Base-by-base conservation (phyloP, 2,113 vertebrate species). In the Condylura cristata region DNA sequence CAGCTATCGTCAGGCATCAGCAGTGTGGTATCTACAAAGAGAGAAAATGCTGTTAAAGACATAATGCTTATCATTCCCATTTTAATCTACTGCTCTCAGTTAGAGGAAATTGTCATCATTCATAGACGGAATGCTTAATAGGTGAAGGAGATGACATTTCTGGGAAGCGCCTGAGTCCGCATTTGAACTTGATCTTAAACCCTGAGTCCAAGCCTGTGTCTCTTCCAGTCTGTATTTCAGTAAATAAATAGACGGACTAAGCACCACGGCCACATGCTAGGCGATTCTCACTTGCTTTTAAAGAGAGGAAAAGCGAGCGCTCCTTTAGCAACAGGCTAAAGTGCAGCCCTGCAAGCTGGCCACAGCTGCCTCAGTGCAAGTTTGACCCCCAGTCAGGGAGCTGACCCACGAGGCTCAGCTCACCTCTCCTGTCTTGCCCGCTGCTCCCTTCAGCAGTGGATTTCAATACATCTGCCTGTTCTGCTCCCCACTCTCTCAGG, bases 11-110 rank as follows among this genome's bases (percentile, higher is more conserved):
- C 16, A 58, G 58, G 8, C 12, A 39, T 22, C 39, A 44, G 11
- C 18, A 2, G 1, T 8, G 2, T 5, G 34, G 16, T 4, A 2
- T 44, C 60, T 30, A 46, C 7, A 0, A 0, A 28, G 44, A 71
- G 20, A 72, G 14, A 26, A 79, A 78, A 58, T 1, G 20, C 65
- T 39, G 32, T 18, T 51, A 2, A 1, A 28, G 5, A 17, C 11
- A 18, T 1, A 16, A 32, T 1, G 18, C 4, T 18, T 53, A 65
- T 22, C 22, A 65, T 39, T 70, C 34, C 90, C 11, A 56, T 22
- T 22, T 56, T 22, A 20, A 56, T 22, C 53, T 56, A 56, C 53
- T 56, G 53, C 53, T 56, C 53, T 56, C 53, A 56, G n/a, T 13
- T 32, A 28, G 32, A 34, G 24, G 30, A 75, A 53, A 81, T 37